These are phyloP conservation scores for Cheilosia vulpina DNA, from an alignment of 2,888 invertebrate species.

Conservation along the genomic window DNA sequence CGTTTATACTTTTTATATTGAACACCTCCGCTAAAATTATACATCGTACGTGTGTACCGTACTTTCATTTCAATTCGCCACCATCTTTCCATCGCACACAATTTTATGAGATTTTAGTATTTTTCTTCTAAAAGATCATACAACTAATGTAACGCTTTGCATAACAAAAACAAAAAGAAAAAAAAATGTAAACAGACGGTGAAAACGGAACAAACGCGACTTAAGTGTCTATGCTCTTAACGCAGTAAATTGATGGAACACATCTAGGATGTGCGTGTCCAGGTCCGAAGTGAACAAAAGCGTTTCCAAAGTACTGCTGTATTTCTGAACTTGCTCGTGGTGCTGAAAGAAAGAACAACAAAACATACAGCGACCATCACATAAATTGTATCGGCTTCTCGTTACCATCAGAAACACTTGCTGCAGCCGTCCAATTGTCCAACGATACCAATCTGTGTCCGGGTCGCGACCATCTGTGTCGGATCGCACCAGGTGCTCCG, in stretches of 20 bases:
- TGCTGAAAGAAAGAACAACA: slow-evolving; percentile 87
- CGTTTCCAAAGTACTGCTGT: slow-evolving; percentile 97
- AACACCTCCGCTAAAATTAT: slow-evolving; percentile 8
- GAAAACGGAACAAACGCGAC: slow-evolving; percentile 26
- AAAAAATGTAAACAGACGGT: slow-evolving; percentile 7
- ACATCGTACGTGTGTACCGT: background rate
- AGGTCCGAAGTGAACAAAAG: slow-evolving; percentile 97
- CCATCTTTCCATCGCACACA: background rate
- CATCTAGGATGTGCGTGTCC: slow-evolving; percentile 97
- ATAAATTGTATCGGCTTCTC: slow-evolving; percentile 66
- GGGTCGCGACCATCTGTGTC: slow-evolving; percentile 97
- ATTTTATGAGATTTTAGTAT: background rate
- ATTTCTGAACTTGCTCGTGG: slow-evolving; percentile 98
- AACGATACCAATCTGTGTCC: slow-evolving; percentile 97
- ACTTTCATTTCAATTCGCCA: slow-evolving; percentile 4
- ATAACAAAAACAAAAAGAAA: slow-evolving; percentile 9
- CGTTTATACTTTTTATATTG: slow-evolving; percentile 2
- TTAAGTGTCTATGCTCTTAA: slow-evolving; percentile 84
- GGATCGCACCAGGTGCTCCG: slow-evolving; percentile 96
- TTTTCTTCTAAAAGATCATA: background rate
- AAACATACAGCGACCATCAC: slow-evolving; percentile 5
- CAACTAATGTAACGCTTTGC: background rate
- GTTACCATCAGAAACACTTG: slow-evolving; percentile 97
- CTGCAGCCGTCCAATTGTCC: slow-evolving; percentile 96
- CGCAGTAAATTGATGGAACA: slow-evolving; percentile 98